phyloP scores from a whole-genome alignment of 2,888 invertebrate species.

The Erebia ligea region DNA sequence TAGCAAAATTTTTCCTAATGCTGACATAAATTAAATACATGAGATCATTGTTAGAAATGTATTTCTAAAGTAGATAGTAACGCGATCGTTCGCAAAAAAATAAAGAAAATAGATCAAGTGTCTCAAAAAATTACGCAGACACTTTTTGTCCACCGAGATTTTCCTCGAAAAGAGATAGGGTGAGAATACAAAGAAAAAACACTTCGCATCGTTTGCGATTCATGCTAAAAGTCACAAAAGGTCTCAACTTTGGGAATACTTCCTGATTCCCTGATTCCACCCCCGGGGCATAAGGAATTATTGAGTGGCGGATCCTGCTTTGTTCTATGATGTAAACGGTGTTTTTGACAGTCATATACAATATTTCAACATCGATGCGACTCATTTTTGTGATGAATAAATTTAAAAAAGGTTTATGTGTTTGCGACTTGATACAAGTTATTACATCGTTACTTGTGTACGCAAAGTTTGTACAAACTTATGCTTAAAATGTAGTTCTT shows the following conservation, averaged over 20 bases:
- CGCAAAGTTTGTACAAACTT: slow-evolving; percentile 1
- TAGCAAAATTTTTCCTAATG: no score
- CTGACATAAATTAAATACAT: not conserved
- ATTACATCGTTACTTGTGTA: not conserved
- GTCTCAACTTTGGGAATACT: slow-evolving; percentile 41
- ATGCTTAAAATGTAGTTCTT: not conserved
- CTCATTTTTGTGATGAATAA: slow-evolving; percentile 32
- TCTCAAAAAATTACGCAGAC: slow-evolving; percentile 16
- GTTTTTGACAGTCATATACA: slow-evolving; percentile 17
- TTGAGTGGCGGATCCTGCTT: slow-evolving; percentile 36
- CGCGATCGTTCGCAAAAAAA: not conserved
- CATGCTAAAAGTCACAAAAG: slow-evolving; percentile 36
- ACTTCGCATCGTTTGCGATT: slow-evolving; percentile 35
- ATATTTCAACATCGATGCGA: slow-evolving; percentile 24
- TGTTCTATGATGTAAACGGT: slow-evolving; percentile 35
- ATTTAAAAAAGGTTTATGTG: slow-evolving; percentile 21
- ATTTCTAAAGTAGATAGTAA: not conserved
- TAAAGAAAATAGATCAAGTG: slow-evolving; percentile 8
- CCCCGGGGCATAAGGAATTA: slow-evolving; percentile 39
- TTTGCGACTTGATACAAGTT: slow-evolving; percentile 4
- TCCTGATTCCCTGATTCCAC: slow-evolving; percentile 39
- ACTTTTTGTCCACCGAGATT: slow-evolving; percentile 14
- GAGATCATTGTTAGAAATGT: not conserved
- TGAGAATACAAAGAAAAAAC: slow-evolving; percentile 38
- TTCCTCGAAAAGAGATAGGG: slow-evolving; percentile 26